Percentiles rank a stretch among this genome's conserved stretches.
Conservation (phyloP, 2,797 vertebrate genomes). For the Apogon talboti region DNA sequence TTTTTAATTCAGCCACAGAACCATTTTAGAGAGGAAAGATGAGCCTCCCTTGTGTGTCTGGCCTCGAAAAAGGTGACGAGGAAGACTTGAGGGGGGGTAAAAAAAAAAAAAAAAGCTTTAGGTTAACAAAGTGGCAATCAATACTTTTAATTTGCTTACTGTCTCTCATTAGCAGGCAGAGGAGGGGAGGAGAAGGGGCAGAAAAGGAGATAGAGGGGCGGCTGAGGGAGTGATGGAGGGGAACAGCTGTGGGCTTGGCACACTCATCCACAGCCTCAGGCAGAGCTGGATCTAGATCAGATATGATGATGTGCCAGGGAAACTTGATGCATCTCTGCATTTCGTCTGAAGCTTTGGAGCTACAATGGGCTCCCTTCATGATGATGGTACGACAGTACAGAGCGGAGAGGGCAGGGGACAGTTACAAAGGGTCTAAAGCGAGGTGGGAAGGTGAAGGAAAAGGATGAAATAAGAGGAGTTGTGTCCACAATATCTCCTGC, state of each 20-base stretch:
- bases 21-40: conserved; percentile 65
- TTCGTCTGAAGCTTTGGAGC: conserved; percentile 42
- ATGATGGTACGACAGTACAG: conserved; percentile 12
- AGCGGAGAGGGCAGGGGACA: neutral
- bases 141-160: conserved; percentile 96
- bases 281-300: conserved; percentile 65
- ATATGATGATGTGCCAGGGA: conserved; percentile 56
- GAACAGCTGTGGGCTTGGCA: conserved; percentile 91
- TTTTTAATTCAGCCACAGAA: conserved; percentile 72
- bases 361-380: conserved; percentile 45
- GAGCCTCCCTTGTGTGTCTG: conserved; percentile 49
- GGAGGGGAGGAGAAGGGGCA: conserved; percentile 8
- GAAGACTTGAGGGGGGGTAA: conserved; percentile 9
- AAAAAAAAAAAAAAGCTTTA: conserved; percentile 70
- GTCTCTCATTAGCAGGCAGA: conserved; percentile 87
- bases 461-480: neutral
- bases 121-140: conserved; percentile 90
- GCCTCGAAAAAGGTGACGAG: conserved; percentile 50
- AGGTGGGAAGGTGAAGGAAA: conserved; percentile 22
- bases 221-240: conserved; percentile 87
- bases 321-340: conserved; percentile 30
- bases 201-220: conserved; percentile 39
- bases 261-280: conserved; percentile 64
- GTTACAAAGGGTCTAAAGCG: conserved; percentile 19
- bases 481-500: too few species aligned